These are phyloP conservation scores for Ginglymostoma cirratum DNA, from an alignment of 2,113 vertebrate genomes.

Conservation along the genomic window DNA sequence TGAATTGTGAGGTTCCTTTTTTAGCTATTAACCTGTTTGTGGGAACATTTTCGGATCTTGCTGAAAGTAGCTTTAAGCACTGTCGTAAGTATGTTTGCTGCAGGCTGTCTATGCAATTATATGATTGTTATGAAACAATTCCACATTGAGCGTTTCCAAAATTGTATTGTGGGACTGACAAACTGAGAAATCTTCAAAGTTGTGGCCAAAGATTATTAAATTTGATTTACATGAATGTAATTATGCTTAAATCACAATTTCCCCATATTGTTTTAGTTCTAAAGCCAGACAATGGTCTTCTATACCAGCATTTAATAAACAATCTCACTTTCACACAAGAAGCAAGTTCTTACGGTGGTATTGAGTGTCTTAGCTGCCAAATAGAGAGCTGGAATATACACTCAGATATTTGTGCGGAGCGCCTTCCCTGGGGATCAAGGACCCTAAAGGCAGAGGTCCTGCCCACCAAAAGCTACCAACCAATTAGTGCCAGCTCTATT, in stretches of 20 bases:
- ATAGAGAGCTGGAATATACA: too few relatives aligned
- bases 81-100: not conserved
- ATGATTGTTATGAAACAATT: not conserved
- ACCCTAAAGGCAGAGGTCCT: too few relatives aligned
- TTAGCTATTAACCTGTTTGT: not conserved
- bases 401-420: too few relatives aligned
- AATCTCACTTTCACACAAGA: not conserved
- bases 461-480: too few relatives aligned
- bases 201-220: not conserved
- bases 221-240: not conserved
- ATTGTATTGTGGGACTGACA: not conserved
- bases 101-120: not conserved
- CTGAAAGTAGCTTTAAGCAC: not conserved
- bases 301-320: not conserved
- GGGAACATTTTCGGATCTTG: too few relatives aligned
- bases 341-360: too few relatives aligned
- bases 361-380: too few relatives aligned
- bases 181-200: constrained; percentile 1
- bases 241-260: not conserved
- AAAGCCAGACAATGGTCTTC: not conserved
- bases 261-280: not conserved
- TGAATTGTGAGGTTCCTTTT: not conserved
- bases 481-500: too few relatives aligned
- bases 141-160: not conserved
- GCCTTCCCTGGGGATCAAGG: too few relatives aligned